Conservation (phyloP, 2,888 invertebrate genomes). For the Diadegma fenestrale region DNA sequence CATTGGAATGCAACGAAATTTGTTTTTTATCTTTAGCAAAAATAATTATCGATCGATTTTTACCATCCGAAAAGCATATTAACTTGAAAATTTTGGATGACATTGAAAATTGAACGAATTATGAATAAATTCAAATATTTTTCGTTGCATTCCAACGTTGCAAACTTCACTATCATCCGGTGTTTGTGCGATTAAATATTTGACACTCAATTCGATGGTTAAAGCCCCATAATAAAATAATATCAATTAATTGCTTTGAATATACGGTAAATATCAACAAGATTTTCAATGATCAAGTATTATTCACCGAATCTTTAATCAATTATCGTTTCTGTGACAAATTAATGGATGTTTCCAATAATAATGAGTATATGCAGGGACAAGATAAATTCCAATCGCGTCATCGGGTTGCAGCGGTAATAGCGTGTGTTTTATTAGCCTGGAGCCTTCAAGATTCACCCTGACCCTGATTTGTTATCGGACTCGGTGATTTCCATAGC, state of each 20-base stretch:
- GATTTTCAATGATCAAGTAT: not conserved
- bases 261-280: not conserved
- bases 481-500: not conserved
- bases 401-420: not conserved
- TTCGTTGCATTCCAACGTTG: no score
- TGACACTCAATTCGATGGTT: not conserved
- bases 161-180: no score
- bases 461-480: conserved; percentile 10
- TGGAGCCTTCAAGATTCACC: not conserved
- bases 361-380: not conserved
- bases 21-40: no score
- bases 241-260: not conserved
- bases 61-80: no score
- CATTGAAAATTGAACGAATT: no score
- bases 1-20: no score
- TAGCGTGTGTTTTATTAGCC: not conserved
- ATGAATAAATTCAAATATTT: no score
- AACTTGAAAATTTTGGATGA: no score
- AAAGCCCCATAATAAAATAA: not conserved
- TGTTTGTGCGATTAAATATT: not conserved
- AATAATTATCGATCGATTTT: no score
- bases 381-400: not conserved
- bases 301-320: not conserved
- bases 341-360: not conserved
- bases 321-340: not conserved